phyloP scores from a whole-genome alignment of 2,888 invertebrate genomes.

The Plagiodera versicolora region DNA sequence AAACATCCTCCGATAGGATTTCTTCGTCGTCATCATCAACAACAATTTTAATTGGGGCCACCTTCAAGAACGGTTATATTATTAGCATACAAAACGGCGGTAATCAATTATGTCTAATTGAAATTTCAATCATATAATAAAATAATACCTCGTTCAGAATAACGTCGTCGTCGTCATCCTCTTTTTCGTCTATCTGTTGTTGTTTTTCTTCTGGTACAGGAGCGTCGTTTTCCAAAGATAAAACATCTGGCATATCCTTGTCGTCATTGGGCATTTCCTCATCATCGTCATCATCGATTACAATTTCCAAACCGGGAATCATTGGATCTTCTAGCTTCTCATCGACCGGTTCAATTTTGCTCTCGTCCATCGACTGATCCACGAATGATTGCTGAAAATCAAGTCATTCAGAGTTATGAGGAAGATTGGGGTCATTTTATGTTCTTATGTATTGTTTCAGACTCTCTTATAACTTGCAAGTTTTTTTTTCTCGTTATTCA shows the following conservation, averaged over 20 bases:
- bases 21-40: constrained; percentile 63
- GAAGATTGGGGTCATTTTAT: too few species aligned
- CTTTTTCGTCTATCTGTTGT: too few species aligned
- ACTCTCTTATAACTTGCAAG: too few species aligned
- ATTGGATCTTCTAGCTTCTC: constrained; percentile 51
- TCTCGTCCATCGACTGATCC: constrained; percentile 43
- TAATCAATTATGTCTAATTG: background rate
- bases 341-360: constrained; percentile 36
- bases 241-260: constrained; percentile 44
- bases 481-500: too few species aligned
- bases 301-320: constrained; percentile 57
- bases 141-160: constrained; percentile 64
- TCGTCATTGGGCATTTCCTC: constrained; percentile 49
- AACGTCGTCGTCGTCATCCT: constrained; percentile 67
- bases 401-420: too few species aligned
- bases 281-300: constrained; percentile 50
- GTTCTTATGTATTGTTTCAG: too few species aligned
- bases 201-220: constrained; percentile 37
- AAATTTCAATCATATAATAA: background rate
- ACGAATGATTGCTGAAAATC: constrained; percentile 38
- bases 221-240: constrained; percentile 40
- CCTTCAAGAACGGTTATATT: constrained; percentile 4
- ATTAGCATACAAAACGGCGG: background rate
- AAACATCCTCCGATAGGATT: constrained; percentile 16
- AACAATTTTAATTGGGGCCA: constrained; percentile 64